Evolutionary conservation across 1,140 invertebrate species (phyloP), one percentile per base, ranked within the genome.

Genomic region (Tetramorium simillimum): DNA sequence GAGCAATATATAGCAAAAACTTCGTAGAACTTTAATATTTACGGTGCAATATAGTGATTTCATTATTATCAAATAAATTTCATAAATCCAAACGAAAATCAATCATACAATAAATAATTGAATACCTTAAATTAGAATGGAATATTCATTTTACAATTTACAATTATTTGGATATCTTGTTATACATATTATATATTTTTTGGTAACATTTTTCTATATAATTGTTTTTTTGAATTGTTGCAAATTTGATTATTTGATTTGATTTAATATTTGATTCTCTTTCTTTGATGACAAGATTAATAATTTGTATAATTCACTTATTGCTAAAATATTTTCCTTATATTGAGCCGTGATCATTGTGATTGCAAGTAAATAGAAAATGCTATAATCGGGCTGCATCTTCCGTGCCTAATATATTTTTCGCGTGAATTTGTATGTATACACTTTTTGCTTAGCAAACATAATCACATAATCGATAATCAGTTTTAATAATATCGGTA

Each of bases 281-380:
- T 14, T 73, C 2, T 70, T 28, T 69, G 14, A 70, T 40, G n/a
- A 14, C n/a, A 58, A 43, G 0, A 51, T 37, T 16, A 63, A n/a
- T 28, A 14, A 12, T 63, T 28, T 40, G 4, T 4, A 43, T 16
- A 76, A 51, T 67, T n/a, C 18, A 37, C 24, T 28, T 67, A 21
- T 56, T 77, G 70, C 86, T 89, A 78, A 89, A 89, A 89, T 89
- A 85, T 62, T 77, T 6, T 43, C 33, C 0, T 33, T 33, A 33
- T 33, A 33, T 33, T 33, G 3, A 4, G 33, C 33, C 3, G 4
- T 33, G 33, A 33, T 3, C 3, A 33, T 33, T 33, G 33, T 33
- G 33, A 33, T 33, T 33, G 33, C 33, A 33, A 33, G 33, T 33
- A 33, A 4, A 33, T 33, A 33, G 28, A 33, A 33, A 33, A 33